These are phyloP conservation scores for Drosophila nikananu DNA, from an alignment of 1,140 invertebrate genomes.

Conservation along the genomic window DNA sequence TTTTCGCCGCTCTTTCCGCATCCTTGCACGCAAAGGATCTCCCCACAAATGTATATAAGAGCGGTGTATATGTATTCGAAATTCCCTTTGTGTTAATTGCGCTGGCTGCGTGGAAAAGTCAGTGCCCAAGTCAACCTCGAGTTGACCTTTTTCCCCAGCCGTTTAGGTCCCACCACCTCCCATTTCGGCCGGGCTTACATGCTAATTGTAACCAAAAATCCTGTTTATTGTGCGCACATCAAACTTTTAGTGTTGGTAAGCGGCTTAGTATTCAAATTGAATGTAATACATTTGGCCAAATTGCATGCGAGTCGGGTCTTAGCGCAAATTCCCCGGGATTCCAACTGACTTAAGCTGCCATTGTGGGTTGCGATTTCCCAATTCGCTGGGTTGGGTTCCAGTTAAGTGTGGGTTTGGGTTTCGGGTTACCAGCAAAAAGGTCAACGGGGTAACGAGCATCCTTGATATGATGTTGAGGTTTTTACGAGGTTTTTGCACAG, in stretches of 20 bases:
- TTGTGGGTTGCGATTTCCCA: constrained; percentile 31
- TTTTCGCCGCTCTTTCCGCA: constrained; percentile 73
- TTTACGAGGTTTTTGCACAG: constrained; percentile 39
- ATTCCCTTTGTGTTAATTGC: constrained; percentile 78
- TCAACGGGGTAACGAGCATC: constrained; percentile 47
- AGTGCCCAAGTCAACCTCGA: constrained; percentile 68
- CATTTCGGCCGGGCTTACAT: constrained; percentile 66
- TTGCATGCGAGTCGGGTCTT: constrained; percentile 78
- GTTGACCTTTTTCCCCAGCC: constrained; percentile 27
- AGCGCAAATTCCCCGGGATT: constrained; percentile 69
- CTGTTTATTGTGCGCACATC: constrained; percentile 84
- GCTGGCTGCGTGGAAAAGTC: constrained; percentile 61
- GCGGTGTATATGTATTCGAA: constrained; percentile 22
- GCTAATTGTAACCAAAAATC: constrained; percentile 83
- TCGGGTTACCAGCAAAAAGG: constrained; percentile 29
- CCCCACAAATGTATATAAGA: constrained; percentile 10
- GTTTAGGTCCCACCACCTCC: constrained; percentile 5
- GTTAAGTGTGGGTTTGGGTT: constrained; percentile 2
- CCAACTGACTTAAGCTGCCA: constrained; percentile 71
- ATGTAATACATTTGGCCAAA: constrained; percentile 83
- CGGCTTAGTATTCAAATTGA: constrained; percentile 84
- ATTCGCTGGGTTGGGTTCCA: constrained; percentile 6
- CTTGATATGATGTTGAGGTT: constrained; percentile 45
- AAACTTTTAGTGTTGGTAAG: constrained; percentile 84
- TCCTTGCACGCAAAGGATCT: constrained; percentile 60